phyloP scores from a whole-genome alignment of 2,797 vertebrate genomes.

The Eulemur rubriventer region DNA sequence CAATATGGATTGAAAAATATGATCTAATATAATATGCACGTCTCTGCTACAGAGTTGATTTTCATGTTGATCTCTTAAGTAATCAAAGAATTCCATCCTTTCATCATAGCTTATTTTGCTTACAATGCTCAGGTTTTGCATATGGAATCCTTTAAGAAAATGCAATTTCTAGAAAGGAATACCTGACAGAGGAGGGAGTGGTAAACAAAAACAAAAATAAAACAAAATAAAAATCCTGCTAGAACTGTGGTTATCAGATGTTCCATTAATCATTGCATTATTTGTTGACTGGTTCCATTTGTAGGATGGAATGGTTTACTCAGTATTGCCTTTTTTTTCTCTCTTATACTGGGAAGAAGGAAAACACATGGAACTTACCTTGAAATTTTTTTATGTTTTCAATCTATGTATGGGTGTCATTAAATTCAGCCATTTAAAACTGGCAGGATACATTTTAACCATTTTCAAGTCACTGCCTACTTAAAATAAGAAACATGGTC shows the following conservation, averaged over 20 bases:
- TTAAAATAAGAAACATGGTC: not conserved
- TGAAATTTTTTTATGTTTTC: conserved; percentile 61
- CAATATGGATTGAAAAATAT: not conserved
- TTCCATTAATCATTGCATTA: not conserved
- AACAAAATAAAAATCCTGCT: not conserved
- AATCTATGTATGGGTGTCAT: not conserved
- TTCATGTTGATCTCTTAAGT: not conserved
- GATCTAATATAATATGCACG: not conserved
- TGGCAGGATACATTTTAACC: not conserved
- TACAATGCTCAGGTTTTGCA: not conserved
- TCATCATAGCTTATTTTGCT: not conserved
- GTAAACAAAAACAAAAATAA: not conserved
- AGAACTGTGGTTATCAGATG: not conserved
- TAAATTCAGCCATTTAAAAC: conserved; percentile 15
- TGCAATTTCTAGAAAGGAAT: not conserved
- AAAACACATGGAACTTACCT: conserved; percentile 45
- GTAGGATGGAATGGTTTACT: conserved; percentile 8
- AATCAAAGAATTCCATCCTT: not conserved
- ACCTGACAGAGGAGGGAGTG: not conserved
- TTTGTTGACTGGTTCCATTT: not conserved
- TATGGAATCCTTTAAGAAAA: not conserved
- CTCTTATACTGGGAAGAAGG: not conserved
- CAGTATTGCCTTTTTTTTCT: conserved; percentile 46
- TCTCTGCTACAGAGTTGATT: not conserved
- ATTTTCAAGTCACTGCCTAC: not conserved